Percentiles rank a stretch among this genome's conserved stretches.
These are phyloP conservation scores for Colaptes auratus DNA, from an alignment of 2,113 vertebrate genomes.

Conservation along the genomic window DNA sequence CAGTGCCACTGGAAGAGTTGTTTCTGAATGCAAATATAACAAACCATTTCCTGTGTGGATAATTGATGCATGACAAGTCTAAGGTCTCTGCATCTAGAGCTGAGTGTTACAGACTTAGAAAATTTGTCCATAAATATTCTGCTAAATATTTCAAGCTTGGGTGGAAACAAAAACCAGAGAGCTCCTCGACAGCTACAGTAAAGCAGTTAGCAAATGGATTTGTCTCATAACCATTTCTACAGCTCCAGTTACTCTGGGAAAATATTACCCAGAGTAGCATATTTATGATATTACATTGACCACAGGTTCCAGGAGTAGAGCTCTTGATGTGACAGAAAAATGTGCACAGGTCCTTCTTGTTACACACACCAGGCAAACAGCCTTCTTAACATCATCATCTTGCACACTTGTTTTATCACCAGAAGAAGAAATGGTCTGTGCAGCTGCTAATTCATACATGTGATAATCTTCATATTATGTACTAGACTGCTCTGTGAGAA, in stretches of 20 bases:
- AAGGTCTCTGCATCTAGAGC: background rate
- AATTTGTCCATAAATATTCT: background rate
- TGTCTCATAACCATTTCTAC: background rate
- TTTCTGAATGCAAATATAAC: conserved; percentile 10
- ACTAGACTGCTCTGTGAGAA: background rate
- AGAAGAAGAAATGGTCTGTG: background rate
- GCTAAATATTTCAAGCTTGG: background rate
- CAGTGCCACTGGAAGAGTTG: background rate
- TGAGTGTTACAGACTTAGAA: background rate
- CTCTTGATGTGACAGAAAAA: background rate
- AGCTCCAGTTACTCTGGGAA: background rate
- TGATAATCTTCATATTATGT: background rate
- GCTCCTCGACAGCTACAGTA: background rate
- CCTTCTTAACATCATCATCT: background rate
- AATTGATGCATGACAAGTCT: background rate
- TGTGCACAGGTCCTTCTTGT: background rate
- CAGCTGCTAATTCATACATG: background rate
- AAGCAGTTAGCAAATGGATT: background rate
- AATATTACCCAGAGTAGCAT: background rate
- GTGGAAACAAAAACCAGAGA: background rate
- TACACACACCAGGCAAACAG: background rate
- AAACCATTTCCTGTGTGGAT: background rate
- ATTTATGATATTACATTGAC: background rate
- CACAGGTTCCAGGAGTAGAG: background rate
- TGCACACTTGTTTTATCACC: background rate